Evolutionary conservation across 2,113 vertebrate species (phyloP).

Genomic region (Nanorana parkeri): DNA sequence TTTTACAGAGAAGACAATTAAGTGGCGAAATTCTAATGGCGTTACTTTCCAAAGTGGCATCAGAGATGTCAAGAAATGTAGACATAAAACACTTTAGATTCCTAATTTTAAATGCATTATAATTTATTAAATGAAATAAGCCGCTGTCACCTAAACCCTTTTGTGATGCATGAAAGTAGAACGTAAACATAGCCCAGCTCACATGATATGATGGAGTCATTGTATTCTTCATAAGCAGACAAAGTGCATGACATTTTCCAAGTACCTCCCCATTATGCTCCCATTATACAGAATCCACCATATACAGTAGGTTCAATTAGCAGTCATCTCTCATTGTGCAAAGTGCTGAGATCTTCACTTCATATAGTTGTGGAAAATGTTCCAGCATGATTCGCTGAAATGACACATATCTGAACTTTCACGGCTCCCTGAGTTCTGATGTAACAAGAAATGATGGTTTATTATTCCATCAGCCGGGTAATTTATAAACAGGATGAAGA

Average conservation of each 20-base stretch:
- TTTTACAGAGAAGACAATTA: no score
- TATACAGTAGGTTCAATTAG: neutral
- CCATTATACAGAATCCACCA: conserved; percentile 12
- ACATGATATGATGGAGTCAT: no score
- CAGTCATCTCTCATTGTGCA: neutral
- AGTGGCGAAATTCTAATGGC: no score
- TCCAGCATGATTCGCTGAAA: neutral
- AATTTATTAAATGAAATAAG: no score
- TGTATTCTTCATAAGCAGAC: neutral
- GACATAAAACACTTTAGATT: no score
- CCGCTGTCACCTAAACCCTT: no score
- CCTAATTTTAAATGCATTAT: no score
- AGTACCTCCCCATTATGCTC: neutral
- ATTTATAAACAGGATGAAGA: neutral
- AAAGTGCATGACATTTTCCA: neutral
- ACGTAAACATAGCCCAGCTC: no score
- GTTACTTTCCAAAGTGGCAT: no score
- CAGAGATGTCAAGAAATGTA: no score
- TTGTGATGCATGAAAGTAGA: no score
- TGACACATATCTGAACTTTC: neutral
- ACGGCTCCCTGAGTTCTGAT: neutral
- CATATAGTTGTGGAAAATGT: neutral
- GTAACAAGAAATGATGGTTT: neutral
- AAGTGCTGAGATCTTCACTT: neutral
- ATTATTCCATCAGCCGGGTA: no score